phyloP scores from a whole-genome alignment of 64 coral and sea anemone species.

The Stichodactyla helianthus region DNA sequence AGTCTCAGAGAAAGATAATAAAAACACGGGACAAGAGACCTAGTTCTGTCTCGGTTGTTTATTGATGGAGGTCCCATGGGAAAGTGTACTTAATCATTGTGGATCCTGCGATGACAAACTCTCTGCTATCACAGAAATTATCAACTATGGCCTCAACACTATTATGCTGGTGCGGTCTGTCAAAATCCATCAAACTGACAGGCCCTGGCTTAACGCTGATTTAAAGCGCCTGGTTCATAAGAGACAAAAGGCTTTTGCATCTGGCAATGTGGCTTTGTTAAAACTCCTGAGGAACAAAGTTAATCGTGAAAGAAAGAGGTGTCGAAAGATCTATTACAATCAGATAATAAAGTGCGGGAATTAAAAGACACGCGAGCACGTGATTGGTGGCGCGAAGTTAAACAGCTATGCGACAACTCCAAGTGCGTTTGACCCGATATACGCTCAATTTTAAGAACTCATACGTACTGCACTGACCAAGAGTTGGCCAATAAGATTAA shows the following conservation, averaged over 20 bases:
- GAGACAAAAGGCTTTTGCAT: too few relatives aligned
- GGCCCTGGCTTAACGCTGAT: not conserved
- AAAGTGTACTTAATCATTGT: conserved; percentile 2
- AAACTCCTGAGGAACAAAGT: too few relatives aligned
- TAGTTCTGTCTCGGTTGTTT: conserved; percentile 47
- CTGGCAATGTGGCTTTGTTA: too few relatives aligned
- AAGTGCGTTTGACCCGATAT: too few relatives aligned
- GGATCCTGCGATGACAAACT: conserved; percentile 39
- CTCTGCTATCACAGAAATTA: conserved; percentile 8
- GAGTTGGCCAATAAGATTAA: conserved; percentile 27
- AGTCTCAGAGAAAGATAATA: conserved; percentile 19
- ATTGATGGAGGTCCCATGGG: conserved; percentile 40
- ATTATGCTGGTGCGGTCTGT: conserved; percentile 42
- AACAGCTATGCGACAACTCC: too few relatives aligned
- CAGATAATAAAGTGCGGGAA: not conserved
- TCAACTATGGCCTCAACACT: conserved; percentile 41
- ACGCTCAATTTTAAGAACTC: not conserved
- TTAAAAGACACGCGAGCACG: not conserved
- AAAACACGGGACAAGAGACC: conserved; percentile 32
- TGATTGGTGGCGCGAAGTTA: too few relatives aligned
- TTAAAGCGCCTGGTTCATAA: too few relatives aligned
- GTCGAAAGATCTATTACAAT: not conserved
- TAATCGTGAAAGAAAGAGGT: too few relatives aligned
- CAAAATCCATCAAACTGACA: conserved; percentile 51
- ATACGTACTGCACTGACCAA: too few relatives aligned